phyloP scores from a whole-genome alignment of 2,888 invertebrate species.

The Cataglyphis rosenhaueri region DNA sequence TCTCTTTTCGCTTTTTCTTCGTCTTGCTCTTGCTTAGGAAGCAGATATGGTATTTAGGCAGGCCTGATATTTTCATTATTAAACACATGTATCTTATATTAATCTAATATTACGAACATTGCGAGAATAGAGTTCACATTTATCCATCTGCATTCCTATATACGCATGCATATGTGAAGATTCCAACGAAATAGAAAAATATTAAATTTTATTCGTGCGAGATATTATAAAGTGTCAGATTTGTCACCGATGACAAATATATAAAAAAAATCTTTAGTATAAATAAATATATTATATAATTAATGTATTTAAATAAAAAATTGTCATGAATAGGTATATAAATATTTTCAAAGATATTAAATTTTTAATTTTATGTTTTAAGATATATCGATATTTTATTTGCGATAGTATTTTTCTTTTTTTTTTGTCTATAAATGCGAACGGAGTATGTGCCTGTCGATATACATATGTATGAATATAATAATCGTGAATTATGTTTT shows the following conservation, averaged over 20 bases:
- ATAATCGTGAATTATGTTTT: background rate
- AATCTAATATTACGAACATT: constrained; percentile 31
- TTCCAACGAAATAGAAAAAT: background rate
- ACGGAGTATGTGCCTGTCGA: background rate
- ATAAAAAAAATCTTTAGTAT: background rate
- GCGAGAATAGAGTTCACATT: constrained; percentile 3
- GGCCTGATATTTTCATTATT: constrained; percentile 52
- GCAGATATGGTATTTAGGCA: background rate
- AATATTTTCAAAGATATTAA: too few relatives aligned
- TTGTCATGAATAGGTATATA: background rate
- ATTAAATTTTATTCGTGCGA: background rate
- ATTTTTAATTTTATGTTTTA: background rate
- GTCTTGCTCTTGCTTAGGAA: background rate
- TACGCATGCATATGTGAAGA: background rate
- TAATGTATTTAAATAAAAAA: background rate
- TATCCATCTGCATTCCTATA: background rate
- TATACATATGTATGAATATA: background rate
- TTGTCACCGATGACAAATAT: background rate
- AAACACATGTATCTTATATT: constrained; percentile 35
- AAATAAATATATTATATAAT: background rate
- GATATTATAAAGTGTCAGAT: constrained; percentile 5
- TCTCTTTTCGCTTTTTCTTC: constrained; percentile 36
- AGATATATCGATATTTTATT: background rate
- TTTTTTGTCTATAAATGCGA: background rate
- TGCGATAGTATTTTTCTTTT: background rate